phyloP scores from a whole-genome alignment of 2,888 invertebrate genomes.

The Mactromeris polynyma region DNA sequence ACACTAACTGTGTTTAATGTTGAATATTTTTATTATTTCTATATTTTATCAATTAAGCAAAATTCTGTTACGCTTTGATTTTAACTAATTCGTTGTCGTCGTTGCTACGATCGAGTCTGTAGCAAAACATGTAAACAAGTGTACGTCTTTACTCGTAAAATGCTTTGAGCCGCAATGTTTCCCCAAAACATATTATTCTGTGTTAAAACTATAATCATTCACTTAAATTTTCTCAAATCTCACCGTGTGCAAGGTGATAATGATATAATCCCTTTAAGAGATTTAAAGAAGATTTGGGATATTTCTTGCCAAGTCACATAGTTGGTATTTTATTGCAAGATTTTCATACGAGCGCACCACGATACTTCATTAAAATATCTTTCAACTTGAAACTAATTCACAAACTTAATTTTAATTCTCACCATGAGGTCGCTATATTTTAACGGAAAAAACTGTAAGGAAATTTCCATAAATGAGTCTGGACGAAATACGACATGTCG shows the following conservation, averaged over 20 bases:
- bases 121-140: neutral
- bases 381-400: constrained; percentile 25
- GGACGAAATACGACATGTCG: constrained; percentile 18
- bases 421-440: constrained; percentile 49
- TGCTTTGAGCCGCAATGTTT: neutral
- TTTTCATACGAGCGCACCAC: constrained; percentile 18
- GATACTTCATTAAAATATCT: constrained; percentile 22
- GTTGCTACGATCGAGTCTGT: neutral
- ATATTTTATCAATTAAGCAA: no score
- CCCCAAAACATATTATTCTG: neutral
- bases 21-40: neutral
- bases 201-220: neutral
- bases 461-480: neutral
- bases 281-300: neutral
- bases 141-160: neutral
- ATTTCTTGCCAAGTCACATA: neutral
- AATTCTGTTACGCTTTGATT: neutral
- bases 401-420: constrained; percentile 57
- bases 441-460: constrained; percentile 37
- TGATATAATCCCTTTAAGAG: neutral
- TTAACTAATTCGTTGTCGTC: neutral
- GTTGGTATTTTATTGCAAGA: neutral
- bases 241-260: neutral
- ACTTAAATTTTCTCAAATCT: neutral
- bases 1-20: neutral